These are phyloP conservation scores for Sebastes hubbsi DNA, from an alignment of 2,797 vertebrate genomes.

Conservation along the genomic window DNA sequence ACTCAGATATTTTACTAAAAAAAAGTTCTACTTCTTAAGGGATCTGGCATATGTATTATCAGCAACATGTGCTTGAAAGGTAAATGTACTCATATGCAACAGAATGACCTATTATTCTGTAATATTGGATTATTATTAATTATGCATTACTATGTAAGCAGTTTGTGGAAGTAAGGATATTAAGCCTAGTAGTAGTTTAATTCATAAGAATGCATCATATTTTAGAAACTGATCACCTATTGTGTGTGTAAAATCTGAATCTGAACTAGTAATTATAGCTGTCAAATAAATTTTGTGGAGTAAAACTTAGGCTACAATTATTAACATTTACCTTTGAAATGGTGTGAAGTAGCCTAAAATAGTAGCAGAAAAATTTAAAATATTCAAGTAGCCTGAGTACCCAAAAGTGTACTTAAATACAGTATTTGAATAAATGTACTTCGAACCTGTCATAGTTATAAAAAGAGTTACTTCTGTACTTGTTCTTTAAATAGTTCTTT, in stretches of 20 bases:
- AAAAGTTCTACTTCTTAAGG: neutral
- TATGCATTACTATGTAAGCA: neutral
- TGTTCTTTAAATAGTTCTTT: neutral
- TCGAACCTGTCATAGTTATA: neutral
- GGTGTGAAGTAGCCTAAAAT: neutral
- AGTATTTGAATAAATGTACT: neutral
- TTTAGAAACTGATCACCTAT: neutral
- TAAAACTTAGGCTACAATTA: neutral
- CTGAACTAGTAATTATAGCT: neutral
- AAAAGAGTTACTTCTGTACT: neutral
- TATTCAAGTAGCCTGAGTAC: neutral
- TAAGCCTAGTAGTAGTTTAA: neutral
- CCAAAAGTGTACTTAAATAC: neutral
- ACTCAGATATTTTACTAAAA: neutral
- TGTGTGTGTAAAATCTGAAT: neutral
- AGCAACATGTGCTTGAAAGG: neutral
- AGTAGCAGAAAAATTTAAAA: rapidly evolving
- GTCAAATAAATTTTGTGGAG: neutral
- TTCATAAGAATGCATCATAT: neutral
- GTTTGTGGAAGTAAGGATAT: neutral
- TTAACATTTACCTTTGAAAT: neutral
- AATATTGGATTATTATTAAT: neutral
- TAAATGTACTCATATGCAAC: neutral
- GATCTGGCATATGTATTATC: neutral
- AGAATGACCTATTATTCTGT: neutral